These are phyloP conservation scores for Eupithecia subumbrata DNA, from an alignment of 2,888 invertebrate genomes.

Conservation along the genomic window DNA sequence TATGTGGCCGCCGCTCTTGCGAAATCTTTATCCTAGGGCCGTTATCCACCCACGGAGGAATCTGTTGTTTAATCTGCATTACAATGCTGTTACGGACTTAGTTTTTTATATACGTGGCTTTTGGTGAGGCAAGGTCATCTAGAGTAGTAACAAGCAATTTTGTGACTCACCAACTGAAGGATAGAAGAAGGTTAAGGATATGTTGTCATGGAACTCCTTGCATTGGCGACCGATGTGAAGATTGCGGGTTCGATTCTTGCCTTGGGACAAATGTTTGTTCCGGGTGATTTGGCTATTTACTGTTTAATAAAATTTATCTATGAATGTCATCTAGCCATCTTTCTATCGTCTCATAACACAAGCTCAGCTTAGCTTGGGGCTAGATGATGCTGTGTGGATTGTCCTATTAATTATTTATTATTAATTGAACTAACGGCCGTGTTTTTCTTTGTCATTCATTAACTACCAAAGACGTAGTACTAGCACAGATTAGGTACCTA, in stretches of 20 bases:
- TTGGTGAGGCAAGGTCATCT: background rate
- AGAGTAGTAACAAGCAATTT: background rate
- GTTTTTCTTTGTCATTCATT: background rate
- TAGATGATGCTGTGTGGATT: no score
- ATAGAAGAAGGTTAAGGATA: background rate
- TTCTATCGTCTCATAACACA: no score
- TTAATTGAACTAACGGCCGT: background rate
- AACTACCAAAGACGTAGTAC: background rate
- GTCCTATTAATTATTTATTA: no score
- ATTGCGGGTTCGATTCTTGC: no score
- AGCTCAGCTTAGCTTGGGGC: no score
- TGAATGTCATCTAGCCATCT: no score
- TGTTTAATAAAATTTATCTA: no score
- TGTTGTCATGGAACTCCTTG: background rate
- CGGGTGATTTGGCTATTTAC: no score
- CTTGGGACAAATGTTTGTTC: no score
- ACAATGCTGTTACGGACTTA: background rate
- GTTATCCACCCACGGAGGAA: conserved; percentile 34
- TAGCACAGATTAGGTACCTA: no score
- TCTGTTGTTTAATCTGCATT: conserved; percentile 16
- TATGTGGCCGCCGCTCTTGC: conserved; percentile 56
- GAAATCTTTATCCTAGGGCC: conserved; percentile 49
- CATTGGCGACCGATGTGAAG: background rate
- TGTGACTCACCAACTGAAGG: background rate
- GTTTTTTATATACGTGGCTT: background rate